phyloP scores from a whole-genome alignment of 1,140 invertebrate genomes.

The Heliothis virescens region DNA sequence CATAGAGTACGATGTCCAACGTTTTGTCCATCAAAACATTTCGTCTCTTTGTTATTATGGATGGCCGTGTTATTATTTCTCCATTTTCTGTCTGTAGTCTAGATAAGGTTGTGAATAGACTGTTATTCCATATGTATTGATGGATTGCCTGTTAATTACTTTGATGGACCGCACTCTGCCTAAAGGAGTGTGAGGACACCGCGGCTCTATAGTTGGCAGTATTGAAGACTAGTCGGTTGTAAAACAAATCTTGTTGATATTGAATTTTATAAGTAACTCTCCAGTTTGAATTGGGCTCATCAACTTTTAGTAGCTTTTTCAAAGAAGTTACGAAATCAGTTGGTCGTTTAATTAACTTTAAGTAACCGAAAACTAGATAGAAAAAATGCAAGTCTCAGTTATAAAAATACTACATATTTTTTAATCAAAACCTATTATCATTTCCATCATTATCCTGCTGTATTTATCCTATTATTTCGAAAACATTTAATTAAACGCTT shows the following conservation, averaged over 20 bases:
- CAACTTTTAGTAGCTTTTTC: neutral
- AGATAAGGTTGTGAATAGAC: conserved; percentile 9
- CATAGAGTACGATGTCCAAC: neutral
- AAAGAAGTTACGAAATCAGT: too few species aligned
- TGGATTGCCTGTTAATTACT: conserved; percentile 16
- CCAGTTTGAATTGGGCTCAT: neutral
- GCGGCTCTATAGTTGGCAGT: neutral
- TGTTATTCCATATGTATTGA: neutral
- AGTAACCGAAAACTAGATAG: too few species aligned
- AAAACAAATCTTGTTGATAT: neutral
- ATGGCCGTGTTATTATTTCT: too few species aligned
- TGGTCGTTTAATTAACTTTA: too few species aligned
- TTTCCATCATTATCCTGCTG: too few species aligned
- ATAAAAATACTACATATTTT: too few species aligned
- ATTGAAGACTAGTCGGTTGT: neutral
- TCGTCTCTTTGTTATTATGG: too few species aligned
- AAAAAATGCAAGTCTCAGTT: too few species aligned
- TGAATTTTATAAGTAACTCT: neutral
- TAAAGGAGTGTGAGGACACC: neutral
- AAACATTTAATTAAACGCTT: conserved; percentile 11
- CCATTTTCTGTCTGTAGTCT: neutral
- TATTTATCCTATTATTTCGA: neutral
- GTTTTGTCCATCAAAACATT: neutral
- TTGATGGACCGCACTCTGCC: neutral
- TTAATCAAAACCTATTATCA: too few species aligned